Evolutionary conservation across 1,140 invertebrate species (phyloP).

Genomic region (Alviniconcha marisindica): DNA sequence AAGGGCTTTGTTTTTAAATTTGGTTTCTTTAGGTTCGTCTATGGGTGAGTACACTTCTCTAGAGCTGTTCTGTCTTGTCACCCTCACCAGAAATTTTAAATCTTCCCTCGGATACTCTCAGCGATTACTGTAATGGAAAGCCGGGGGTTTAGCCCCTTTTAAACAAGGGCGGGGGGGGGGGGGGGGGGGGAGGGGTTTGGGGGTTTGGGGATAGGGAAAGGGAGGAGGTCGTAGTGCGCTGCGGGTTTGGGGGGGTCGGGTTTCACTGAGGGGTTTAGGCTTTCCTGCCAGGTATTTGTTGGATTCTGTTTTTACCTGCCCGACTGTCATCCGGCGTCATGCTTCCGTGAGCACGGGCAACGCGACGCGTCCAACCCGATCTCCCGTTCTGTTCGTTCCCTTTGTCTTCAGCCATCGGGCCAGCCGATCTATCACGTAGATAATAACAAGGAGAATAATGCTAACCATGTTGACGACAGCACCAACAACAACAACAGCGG

Average conservation of each 20-base stretch:
- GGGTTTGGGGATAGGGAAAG: not conserved
- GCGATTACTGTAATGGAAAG: too few relatives aligned
- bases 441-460: not conserved
- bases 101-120: too few relatives aligned
- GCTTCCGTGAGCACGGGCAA: not conserved
- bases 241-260: conserved; percentile 10
- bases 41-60: too few relatives aligned
- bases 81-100: too few relatives aligned
- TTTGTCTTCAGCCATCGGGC: too few relatives aligned
- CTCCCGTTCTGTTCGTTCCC: not conserved
- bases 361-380: not conserved
- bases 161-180: not conserved
- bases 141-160: too few relatives aligned
- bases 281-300: conserved; percentile 21
- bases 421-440: too few relatives aligned
- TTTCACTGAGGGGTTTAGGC: not conserved
- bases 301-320: conserved; percentile 34
- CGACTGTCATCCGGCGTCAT: conserved; percentile 9
- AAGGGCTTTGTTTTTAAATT: too few relatives aligned
- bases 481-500: not conserved
- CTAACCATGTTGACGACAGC: not conserved
- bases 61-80: too few relatives aligned
- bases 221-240: too few relatives aligned
- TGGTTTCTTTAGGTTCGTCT: too few relatives aligned
- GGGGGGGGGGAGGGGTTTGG: not conserved